Evolutionary conservation across 1,140 invertebrate species (phyloP).

Genomic region (Achroia grisella): DNA sequence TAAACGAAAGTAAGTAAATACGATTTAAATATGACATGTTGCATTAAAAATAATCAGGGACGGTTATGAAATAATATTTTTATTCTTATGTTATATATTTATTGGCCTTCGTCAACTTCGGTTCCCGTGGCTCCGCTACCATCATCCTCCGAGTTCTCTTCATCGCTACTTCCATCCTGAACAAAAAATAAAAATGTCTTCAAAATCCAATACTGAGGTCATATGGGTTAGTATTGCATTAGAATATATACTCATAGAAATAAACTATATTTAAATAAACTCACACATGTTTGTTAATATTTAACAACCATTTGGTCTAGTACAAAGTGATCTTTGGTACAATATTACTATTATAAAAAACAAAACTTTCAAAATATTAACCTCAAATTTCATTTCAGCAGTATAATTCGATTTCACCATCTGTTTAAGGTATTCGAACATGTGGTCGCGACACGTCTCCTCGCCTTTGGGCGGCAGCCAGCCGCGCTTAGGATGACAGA

Average conservation of each 20-base stretch:
- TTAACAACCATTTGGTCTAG: too few species aligned
- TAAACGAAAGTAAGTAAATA: too few species aligned
- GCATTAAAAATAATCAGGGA: too few species aligned
- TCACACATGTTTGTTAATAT: too few species aligned
- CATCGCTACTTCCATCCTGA: conserved; percentile 30
- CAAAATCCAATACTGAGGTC: too few species aligned
- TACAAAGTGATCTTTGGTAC: too few species aligned
- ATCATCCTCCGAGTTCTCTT: conserved; percentile 35
- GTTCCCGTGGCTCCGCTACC: conserved; percentile 12
- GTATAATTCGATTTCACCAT: conserved; percentile 33
- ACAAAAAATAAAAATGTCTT: conserved; percentile 6
- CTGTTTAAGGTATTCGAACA: conserved; percentile 44
- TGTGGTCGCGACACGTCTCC: conserved; percentile 62
- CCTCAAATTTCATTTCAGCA: conserved; percentile 46
- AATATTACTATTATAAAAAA: neutral
- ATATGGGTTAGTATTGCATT: too few species aligned
- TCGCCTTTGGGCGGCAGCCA: conserved; percentile 83
- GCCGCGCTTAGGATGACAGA: conserved; percentile 82
- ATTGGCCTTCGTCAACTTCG: conserved; percentile 13
- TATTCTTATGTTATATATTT: neutral
- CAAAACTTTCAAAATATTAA: conserved; percentile 10
- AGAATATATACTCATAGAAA: too few species aligned
- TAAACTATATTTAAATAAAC: too few species aligned
- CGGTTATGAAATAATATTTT: too few species aligned
- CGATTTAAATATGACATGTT: too few species aligned